phyloP scores from a whole-genome alignment of 37 sponge, comb jelly and placozoan species.

The Eunapius fragilis region DNA sequence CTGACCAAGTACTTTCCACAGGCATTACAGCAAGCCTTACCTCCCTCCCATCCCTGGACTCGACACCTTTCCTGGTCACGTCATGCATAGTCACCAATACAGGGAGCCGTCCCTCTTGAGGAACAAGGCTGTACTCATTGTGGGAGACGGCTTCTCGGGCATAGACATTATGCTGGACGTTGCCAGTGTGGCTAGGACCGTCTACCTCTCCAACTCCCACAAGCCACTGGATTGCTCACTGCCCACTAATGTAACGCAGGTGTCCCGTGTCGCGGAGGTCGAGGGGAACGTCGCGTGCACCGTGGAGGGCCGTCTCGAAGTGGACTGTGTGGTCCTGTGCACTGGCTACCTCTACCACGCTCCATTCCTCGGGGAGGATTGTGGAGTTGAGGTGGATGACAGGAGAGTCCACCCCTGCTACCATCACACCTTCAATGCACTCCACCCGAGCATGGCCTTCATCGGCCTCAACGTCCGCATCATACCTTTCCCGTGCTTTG shows the following conservation, averaged over 20 bases:
- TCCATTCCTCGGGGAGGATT: constrained; percentile 65
- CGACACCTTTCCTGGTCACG: constrained; percentile 42
- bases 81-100: constrained; percentile 77
- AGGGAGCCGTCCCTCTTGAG: constrained; percentile 45
- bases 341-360: constrained; percentile 76
- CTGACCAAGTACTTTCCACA: neutral
- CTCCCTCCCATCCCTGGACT: constrained; percentile 46
- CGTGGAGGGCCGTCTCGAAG: constrained; percentile 9
- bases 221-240: neutral
- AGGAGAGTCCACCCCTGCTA: constrained; percentile 61
- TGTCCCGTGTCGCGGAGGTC: constrained; percentile 21
- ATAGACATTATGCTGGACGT: constrained; percentile 65
- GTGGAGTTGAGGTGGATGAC: constrained; percentile 42
- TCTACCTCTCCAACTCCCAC: constrained; percentile 41
- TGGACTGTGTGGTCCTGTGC: constrained; percentile 65
- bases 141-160: constrained; percentile 77
- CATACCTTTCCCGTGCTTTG: constrained; percentile 44
- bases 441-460: constrained; percentile 70
- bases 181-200: constrained; percentile 22
- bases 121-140: constrained; percentile 58
- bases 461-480: constrained; percentile 47
- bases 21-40: constrained; percentile 66
- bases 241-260: constrained; percentile 51
- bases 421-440: constrained; percentile 73
- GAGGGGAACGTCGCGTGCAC: constrained; percentile 15